Conservation (phyloP, 2,113 vertebrate species). For the Neolamprologus sp. region DNA sequence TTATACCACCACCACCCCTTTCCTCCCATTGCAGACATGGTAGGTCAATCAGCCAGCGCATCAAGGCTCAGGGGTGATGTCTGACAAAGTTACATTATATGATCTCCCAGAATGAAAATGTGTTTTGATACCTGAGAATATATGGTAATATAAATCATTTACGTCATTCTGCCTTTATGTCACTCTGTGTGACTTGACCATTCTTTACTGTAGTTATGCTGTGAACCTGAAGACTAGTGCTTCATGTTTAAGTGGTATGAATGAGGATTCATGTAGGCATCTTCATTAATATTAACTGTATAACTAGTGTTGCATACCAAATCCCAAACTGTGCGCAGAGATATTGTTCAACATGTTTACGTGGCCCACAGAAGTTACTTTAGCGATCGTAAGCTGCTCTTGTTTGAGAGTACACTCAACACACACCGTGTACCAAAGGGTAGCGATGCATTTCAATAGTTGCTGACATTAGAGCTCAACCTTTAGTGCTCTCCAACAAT, state of each 20-base stretch:
- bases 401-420: not conserved
- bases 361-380: not conserved
- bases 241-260: not conserved
- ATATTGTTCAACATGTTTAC: not conserved
- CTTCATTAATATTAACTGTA: not conserved
- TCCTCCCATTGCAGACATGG: not conserved
- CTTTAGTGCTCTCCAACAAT: not conserved
- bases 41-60: rapidly evolving
- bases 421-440: not conserved
- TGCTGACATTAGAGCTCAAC: not conserved
- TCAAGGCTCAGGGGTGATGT: not conserved
- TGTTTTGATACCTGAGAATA: not conserved
- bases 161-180: not conserved
- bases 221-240: rapidly evolving
- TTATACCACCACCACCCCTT: not conserved
- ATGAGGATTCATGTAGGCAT: not conserved
- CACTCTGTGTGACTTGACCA: not conserved
- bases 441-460: not conserved
- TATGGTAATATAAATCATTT: not conserved
- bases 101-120: rapidly evolving
- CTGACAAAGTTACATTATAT: rapidly evolving
- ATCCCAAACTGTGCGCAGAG: not conserved
- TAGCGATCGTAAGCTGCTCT: not conserved
- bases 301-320: not conserved
- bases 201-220: not conserved